phyloP scores from a whole-genome alignment of 2,797 vertebrate genomes.

The Anabacerthia variegaticeps region DNA sequence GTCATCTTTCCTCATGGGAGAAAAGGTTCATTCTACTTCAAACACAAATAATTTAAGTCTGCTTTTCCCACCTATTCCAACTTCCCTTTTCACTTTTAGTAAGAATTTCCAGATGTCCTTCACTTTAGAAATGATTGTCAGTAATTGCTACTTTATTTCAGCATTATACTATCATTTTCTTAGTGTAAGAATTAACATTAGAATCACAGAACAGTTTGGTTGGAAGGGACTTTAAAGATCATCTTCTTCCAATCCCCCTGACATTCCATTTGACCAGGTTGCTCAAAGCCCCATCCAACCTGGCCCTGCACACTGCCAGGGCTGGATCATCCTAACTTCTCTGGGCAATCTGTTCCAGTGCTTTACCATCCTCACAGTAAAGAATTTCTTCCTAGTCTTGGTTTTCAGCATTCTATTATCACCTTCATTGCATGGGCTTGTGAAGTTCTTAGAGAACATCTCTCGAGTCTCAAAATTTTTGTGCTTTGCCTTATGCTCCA shows the following conservation, averaged over 20 bases:
- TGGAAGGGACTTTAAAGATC: background rate
- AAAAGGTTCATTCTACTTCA: background rate
- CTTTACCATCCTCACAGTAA: background rate
- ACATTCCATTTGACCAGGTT: background rate
- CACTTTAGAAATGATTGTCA: background rate
- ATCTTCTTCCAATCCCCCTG: rapidly evolving
- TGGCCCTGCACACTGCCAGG: background rate
- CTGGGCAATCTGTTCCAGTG: background rate
- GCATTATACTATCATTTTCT: background rate
- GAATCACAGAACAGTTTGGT: background rate
- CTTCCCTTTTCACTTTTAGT: background rate
- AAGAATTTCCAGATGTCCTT: background rate
- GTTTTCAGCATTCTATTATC: background rate
- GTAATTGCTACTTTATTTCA: background rate
- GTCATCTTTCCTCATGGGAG: background rate
- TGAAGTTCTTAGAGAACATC: background rate
- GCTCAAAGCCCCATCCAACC: background rate
- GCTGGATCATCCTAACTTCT: background rate
- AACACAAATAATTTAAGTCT: background rate
- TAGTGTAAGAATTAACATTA: background rate
- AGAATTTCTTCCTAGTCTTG: background rate
- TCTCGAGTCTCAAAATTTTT: background rate
- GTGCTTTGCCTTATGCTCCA: background rate
- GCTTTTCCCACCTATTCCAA: background rate
- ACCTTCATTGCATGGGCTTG: background rate